These are phyloP conservation scores for Digitonthophagus gazella DNA, from an alignment of 2,888 invertebrate species.

Conservation along the genomic window DNA sequence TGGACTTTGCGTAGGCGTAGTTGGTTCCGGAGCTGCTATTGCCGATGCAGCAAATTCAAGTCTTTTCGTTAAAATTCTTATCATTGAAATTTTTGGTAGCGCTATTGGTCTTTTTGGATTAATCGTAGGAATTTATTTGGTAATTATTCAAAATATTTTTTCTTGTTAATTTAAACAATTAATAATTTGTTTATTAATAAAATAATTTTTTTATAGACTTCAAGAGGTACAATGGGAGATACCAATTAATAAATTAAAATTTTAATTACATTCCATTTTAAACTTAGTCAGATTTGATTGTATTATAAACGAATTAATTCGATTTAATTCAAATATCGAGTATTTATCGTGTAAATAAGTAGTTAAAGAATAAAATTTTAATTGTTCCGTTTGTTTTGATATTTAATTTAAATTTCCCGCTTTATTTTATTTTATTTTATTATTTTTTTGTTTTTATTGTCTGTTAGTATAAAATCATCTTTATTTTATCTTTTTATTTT, in stretches of 20 bases:
- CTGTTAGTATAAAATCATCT: too few species aligned
- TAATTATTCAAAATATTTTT: too few species aligned
- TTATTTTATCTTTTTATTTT: too few species aligned
- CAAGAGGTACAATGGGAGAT: slow-evolving; percentile 39
- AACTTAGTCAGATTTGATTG: too few species aligned
- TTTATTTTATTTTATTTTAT: too few species aligned
- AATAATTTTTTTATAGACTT: slow-evolving; percentile 34
- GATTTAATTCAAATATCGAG: too few species aligned
- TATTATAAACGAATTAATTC: too few species aligned
- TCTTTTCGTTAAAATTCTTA: slow-evolving; percentile 96
- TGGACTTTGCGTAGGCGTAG: slow-evolving; percentile 92
- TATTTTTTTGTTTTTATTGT: too few species aligned
- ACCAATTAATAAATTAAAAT: slow-evolving; percentile 21
- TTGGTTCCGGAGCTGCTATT: slow-evolving; percentile 97
- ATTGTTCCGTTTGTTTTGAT: too few species aligned
- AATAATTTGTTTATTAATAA: slow-evolving; percentile 1
- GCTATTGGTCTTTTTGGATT: slow-evolving; percentile 98
- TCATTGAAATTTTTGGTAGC: slow-evolving; percentile 98
- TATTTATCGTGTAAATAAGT: neutral
- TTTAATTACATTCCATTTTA: too few species aligned
- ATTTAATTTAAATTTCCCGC: neutral
- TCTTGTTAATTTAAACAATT: neutral
- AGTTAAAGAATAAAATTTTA: neutral
- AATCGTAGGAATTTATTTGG: slow-evolving; percentile 95
- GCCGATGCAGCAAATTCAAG: slow-evolving; percentile 97